These are phyloP conservation scores for Odontophorus gujanensis DNA, from an alignment of 2,113 vertebrate genomes.

Conservation along the genomic window DNA sequence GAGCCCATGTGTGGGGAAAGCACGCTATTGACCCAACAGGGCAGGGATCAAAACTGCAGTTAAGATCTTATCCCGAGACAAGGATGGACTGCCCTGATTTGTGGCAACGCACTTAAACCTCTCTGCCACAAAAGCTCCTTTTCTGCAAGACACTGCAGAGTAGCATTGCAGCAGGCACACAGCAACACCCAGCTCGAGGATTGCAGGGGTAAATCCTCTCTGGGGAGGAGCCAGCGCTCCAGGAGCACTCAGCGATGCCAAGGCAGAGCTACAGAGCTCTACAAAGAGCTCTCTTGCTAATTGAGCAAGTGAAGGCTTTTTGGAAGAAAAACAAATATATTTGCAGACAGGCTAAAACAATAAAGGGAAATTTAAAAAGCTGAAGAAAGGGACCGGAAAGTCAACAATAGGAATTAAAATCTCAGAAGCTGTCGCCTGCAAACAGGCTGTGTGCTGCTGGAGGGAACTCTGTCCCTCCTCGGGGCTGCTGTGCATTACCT, in stretches of 20 bases:
- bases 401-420: neutral
- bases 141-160: neutral
- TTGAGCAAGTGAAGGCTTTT: conserved; percentile 12
- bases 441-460: neutral
- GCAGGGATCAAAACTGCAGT: conserved; percentile 40
- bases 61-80: neutral
- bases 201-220: neutral
- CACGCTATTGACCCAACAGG: conserved; percentile 18
- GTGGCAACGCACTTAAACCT: neutral
- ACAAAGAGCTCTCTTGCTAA: conserved; percentile 6
- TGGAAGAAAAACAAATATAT: conserved; percentile 27
- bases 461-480: fast-evolving
- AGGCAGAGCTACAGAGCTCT: neutral
- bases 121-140: neutral
- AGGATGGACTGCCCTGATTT: neutral
- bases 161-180: neutral
- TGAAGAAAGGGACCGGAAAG: conserved; percentile 18
- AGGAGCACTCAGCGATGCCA: neutral
- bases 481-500: neutral
- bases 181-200: neutral
- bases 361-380: conserved; percentile 16
- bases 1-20: conserved; percentile 22
- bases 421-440: neutral
- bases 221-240: neutral
- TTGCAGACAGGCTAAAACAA: conserved; percentile 36